Percentiles rank a stretch among this genome's conserved stretches.
Conservation (phyloP, 2,888 invertebrate genomes). For the Drosophila paracracens region DNA sequence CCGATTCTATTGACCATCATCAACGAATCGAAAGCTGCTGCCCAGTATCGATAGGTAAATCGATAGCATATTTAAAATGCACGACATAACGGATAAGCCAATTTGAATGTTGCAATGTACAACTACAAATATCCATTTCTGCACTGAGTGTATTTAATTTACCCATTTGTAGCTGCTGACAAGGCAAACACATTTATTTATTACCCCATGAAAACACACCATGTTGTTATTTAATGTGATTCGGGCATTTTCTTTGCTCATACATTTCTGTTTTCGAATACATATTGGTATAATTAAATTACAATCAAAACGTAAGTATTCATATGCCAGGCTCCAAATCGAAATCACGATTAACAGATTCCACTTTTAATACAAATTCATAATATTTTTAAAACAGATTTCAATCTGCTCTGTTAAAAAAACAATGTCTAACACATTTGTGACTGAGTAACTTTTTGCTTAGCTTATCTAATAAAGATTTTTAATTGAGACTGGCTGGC, state of each 20-base stretch:
- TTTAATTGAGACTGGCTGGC: slow-evolving; percentile 76
- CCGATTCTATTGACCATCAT: slow-evolving; percentile 17
- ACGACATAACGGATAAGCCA: slow-evolving; percentile 18
- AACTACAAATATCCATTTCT: background rate
- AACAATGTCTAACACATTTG: slow-evolving; percentile 56
- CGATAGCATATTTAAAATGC: slow-evolving; percentile 29
- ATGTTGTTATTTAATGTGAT: slow-evolving; percentile 46
- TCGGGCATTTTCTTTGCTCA: slow-evolving; percentile 40
- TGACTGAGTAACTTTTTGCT: slow-evolving; percentile 58
- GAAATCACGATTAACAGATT: slow-evolving; percentile 59
- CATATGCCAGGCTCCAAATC: slow-evolving; percentile 64
- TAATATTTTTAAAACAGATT: slow-evolving; percentile 56
- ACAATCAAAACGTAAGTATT: slow-evolving; percentile 53
- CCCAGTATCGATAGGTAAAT: slow-evolving; percentile 29
- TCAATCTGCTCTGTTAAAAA: slow-evolving; percentile 14
- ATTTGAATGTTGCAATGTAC: background rate
- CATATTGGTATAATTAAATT: slow-evolving; percentile 62
- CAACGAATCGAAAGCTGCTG: slow-evolving; percentile 21
- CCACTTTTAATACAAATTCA: slow-evolving; percentile 39
- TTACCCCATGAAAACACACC: background rate
- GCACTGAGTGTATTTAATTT: background rate
- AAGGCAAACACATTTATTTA: background rate
- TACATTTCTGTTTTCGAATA: slow-evolving; percentile 41
- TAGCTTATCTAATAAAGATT: slow-evolving; percentile 72
- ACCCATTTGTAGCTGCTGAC: background rate